Conservation (phyloP, 2,797 vertebrate genomes). For the Periophthalmus magnuspinnatus region DNA sequence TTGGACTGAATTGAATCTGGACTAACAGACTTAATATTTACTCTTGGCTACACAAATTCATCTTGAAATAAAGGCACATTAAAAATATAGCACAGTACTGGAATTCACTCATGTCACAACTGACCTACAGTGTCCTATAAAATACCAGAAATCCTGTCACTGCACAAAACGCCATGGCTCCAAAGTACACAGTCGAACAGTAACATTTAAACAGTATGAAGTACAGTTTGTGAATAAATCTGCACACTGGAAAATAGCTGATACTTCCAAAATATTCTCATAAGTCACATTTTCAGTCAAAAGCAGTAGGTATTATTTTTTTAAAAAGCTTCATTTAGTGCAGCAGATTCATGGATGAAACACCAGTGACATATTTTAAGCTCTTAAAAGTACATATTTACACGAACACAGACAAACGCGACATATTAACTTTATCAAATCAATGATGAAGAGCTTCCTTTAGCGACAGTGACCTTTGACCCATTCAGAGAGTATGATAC, state of each 20-base stretch:
- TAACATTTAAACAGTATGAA: no score
- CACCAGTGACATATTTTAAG: neutral
- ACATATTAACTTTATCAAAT: no score
- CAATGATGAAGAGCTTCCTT: neutral
- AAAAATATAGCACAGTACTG: no score
- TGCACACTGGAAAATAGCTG: neutral
- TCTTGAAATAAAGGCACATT: no score
- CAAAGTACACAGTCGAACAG: no score
- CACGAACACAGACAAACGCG: neutral
- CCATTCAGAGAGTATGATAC: neutral
- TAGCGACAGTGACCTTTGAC: slow-evolving; percentile 4
- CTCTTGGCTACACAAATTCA: no score
- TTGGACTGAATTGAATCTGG: no score
- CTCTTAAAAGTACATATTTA: neutral
- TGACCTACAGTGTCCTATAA: no score
- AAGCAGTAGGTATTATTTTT: neutral
- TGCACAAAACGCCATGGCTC: no score
- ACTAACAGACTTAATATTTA: no score
- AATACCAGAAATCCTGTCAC: no score
- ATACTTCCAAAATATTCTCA: neutral
- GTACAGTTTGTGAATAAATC: neutral
- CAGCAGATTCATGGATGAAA: neutral
- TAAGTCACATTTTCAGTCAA: slow-evolving; percentile 1
- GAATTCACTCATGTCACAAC: no score
- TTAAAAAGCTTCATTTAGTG: neutral